These are phyloP conservation scores for Mesopsocus fuscifrons DNA, from an alignment of 2,888 invertebrate species.

Conservation along the genomic window DNA sequence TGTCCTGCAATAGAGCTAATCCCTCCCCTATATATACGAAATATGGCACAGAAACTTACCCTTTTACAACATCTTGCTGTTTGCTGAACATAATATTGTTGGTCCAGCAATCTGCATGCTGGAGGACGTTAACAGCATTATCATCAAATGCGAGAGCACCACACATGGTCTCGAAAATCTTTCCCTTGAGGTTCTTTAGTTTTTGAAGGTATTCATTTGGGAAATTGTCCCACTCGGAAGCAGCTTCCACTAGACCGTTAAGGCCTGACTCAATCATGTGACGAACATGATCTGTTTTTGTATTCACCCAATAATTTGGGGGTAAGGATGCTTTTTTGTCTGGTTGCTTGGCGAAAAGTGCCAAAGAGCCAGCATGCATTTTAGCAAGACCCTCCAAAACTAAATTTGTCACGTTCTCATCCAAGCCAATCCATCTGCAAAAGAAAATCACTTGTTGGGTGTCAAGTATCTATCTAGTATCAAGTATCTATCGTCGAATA, in stretches of 20 bases:
- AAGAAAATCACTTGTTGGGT: too few relatives aligned
- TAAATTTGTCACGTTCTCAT: not conserved
- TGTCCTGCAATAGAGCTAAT: too few relatives aligned
- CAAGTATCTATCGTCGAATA: too few relatives aligned
- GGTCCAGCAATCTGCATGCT: not conserved
- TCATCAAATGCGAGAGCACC: not conserved
- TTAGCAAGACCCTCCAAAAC: not conserved
- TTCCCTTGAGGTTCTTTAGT: not conserved
- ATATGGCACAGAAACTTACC: too few relatives aligned
- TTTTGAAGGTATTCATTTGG: not conserved
- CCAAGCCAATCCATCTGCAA: not conserved
- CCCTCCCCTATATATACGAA: too few relatives aligned
- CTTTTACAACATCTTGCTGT: too few relatives aligned
- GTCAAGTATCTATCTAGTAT: too few relatives aligned
- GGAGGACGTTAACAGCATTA: not conserved
- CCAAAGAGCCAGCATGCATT: not conserved
- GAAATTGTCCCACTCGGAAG: not conserved
- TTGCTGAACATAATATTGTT: conserved; percentile 6
- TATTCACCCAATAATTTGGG: not conserved
- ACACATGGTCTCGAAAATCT: not conserved
- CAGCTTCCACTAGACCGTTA: not conserved
- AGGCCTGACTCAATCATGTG: not conserved
- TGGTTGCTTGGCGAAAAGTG: not conserved
- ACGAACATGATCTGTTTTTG: not conserved
- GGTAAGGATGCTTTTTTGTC: not conserved